These are phyloP conservation scores for Cynocephalus volans DNA, from an alignment of 2,113 vertebrate species.

Conservation along the genomic window DNA sequence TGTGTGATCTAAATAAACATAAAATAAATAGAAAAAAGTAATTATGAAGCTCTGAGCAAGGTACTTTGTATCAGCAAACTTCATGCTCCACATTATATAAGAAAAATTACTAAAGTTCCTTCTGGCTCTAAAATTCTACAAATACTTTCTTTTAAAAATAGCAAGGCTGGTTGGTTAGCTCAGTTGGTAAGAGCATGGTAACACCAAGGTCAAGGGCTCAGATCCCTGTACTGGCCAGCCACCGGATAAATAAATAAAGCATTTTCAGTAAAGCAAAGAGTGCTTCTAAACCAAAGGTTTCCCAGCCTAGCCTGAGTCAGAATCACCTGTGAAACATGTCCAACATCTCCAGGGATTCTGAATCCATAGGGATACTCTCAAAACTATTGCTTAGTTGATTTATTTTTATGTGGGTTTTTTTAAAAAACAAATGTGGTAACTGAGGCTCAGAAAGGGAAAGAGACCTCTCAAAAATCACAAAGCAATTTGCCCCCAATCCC, in stretches of 20 bases:
- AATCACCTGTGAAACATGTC: background rate
- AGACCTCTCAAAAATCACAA: background rate
- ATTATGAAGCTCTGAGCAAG: background rate
- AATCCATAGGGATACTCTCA: background rate
- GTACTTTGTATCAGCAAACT: background rate
- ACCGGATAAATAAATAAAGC: background rate
- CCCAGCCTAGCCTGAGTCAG: background rate
- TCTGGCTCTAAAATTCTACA: constrained; percentile 44
- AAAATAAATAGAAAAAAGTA: background rate
- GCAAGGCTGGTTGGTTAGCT: too few relatives aligned
- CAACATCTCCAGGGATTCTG: background rate
- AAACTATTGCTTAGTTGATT: background rate
- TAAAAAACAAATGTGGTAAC: background rate
- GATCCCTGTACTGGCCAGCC: too few relatives aligned
- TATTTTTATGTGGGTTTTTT: background rate
- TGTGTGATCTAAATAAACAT: background rate
- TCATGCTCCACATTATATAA: background rate
- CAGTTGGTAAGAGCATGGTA: too few relatives aligned
- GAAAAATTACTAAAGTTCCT: background rate
- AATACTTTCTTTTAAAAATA: background rate
- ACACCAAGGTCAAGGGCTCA: too few relatives aligned
- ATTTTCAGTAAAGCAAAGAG: constrained; percentile 1
- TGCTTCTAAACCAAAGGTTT: constrained; percentile 1
- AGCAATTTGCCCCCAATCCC: background rate
- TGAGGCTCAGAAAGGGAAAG: background rate